Conservation (phyloP, 2,888 invertebrate genomes). For the Gortyna flavago region DNA sequence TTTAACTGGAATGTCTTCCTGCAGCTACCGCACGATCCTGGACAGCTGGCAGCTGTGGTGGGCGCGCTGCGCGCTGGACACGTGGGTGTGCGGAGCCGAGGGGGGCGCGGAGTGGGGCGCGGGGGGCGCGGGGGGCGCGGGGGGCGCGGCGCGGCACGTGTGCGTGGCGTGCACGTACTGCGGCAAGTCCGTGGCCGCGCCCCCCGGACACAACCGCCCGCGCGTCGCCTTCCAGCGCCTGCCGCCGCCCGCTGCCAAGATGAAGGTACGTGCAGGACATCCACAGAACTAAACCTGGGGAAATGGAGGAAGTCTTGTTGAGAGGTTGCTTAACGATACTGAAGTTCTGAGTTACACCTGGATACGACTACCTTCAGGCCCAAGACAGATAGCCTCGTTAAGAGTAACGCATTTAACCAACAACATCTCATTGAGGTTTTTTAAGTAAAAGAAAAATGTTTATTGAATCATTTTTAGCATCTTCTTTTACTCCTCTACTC, state of each 20-base stretch:
- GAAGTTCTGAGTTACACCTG: neutral
- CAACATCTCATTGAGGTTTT: neutral
- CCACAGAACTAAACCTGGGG: too few relatives aligned
- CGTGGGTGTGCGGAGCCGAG: conserved; percentile 91
- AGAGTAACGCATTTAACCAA: neutral
- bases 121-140: conserved; percentile 82
- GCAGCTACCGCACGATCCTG: conserved; percentile 94
- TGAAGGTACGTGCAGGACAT: conserved; percentile 89
- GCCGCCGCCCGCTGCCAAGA: conserved; percentile 92
- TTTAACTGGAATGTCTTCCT: neutral
- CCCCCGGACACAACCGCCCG: conserved; percentile 88
- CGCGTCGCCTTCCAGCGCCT: conserved; percentile 90
- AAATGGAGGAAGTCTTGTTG: neutral
- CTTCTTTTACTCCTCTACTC: too few relatives aligned
- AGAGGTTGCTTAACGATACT: neutral
- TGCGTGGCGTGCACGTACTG: conserved; percentile 97
- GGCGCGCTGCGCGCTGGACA: conserved; percentile 96
- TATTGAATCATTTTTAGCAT: too few relatives aligned
- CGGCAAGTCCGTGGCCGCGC: conserved; percentile 96
- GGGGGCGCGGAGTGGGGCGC: conserved; percentile 80
- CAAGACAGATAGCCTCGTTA: neutral
- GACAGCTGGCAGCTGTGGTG: conserved; percentile 98
- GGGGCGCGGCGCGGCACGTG: conserved; percentile 82
- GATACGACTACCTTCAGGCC: neutral
- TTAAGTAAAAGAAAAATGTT: neutral